Evolutionary conservation across 2,113 vertebrate species (phyloP).

Genomic region (Oceanites oceanicus): DNA sequence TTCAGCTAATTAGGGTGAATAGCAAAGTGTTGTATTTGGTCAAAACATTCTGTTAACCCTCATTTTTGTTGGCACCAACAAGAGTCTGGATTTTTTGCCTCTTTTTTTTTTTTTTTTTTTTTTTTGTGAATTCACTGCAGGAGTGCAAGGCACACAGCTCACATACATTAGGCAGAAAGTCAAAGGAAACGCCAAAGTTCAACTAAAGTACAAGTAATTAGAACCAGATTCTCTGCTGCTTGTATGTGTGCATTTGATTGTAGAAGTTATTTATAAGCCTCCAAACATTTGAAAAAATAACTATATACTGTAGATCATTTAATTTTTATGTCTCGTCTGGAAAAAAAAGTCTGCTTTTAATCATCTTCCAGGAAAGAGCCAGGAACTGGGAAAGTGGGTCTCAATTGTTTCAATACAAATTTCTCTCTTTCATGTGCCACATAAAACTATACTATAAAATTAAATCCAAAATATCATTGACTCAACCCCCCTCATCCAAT

Average conservation of each 20-base stretch:
- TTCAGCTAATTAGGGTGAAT: constrained; percentile 83
- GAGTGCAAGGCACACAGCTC: constrained; percentile 79
- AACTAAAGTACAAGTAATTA: constrained; percentile 91
- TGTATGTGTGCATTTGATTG: constrained; percentile 66
- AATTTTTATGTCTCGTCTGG: constrained; percentile 72
- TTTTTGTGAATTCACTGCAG: constrained; percentile 75
- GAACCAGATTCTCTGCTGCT: constrained; percentile 81
- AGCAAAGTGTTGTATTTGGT: constrained; percentile 80
- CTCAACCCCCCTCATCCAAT: background rate
- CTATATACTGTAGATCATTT: constrained; percentile 57
- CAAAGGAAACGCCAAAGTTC: constrained; percentile 92
- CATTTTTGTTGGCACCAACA: constrained; percentile 82
- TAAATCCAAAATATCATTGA: constrained; percentile 52
- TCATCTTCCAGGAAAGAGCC: constrained; percentile 70
- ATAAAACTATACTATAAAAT: constrained; percentile 61
- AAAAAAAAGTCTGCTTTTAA: constrained; percentile 75
- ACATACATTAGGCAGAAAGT: constrained; percentile 83
- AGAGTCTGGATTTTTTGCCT: constrained; percentile 64
- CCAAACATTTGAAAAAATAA: constrained; percentile 63
- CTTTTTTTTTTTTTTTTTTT: constrained; percentile 27
- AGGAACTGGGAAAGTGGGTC: constrained; percentile 55
- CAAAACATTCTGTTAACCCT: constrained; percentile 80
- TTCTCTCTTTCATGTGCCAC: constrained; percentile 64
- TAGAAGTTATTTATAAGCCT: constrained; percentile 76
- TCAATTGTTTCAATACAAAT: constrained; percentile 61